Conservation (phyloP, 2,797 vertebrate species). For the Sebastes nivosus region DNA sequence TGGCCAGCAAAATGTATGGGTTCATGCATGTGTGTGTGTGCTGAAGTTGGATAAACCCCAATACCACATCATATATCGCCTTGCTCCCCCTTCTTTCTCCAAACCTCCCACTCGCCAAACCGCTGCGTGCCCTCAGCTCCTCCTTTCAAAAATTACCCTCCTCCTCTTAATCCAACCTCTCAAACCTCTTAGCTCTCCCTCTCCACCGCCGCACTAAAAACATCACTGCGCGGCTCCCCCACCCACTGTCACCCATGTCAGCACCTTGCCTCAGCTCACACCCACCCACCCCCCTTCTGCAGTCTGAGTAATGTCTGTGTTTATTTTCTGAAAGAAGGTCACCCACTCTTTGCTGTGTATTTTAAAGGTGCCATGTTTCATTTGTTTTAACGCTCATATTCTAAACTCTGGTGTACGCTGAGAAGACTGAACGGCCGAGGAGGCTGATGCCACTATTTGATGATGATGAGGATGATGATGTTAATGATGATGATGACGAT, state of each 20-base stretch:
- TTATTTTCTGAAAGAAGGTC: conserved; percentile 68
- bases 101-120: conserved; percentile 35
- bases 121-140: conserved; percentile 39
- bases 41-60: conserved; percentile 62
- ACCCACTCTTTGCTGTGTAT: conserved; percentile 53
- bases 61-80: conserved; percentile 74
- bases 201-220: conserved; percentile 31
- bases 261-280: conserved; percentile 55
- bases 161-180: conserved; percentile 41
- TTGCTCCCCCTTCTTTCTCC: conserved; percentile 1
- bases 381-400: conserved; percentile 55
- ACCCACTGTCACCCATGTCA: conserved; percentile 62
- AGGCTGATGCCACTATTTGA: conserved; percentile 16
- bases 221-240: conserved; percentile 35
- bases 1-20: conserved; percentile 64
- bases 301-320: conserved; percentile 66
- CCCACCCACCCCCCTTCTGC: neutral
- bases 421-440: neutral
- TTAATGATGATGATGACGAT: conserved; percentile 7
- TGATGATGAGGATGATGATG: conserved; percentile 1
- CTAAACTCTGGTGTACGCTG: neutral
- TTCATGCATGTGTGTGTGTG: neutral
- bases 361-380: conserved; percentile 65
- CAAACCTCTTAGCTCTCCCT: conserved; percentile 22
- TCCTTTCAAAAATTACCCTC: conserved; percentile 30